Evolutionary conservation across 2,113 vertebrate species (phyloP).

Genomic region (Motacilla alba): DNA sequence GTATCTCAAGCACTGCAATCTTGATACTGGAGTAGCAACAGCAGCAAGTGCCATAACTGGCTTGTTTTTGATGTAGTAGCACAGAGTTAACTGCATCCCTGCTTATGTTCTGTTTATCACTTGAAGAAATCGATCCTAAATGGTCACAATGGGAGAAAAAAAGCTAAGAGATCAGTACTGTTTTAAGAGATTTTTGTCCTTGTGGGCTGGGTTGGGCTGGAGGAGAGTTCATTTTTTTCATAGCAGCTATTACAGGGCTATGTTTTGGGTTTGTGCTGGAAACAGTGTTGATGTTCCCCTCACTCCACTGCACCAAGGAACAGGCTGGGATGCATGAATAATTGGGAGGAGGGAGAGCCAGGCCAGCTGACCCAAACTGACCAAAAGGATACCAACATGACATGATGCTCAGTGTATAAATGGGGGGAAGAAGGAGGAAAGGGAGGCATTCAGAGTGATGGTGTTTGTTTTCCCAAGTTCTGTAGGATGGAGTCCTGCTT

Average conservation of each 20-base stretch:
- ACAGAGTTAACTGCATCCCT: not conserved
- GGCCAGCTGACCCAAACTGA: not conserved
- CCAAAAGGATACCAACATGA: rapidly evolving
- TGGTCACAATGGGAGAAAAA: not conserved
- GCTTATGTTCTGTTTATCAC: not conserved
- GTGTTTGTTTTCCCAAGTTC: not conserved
- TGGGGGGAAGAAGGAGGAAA: not conserved
- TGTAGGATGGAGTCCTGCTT: not conserved
- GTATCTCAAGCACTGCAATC: not conserved
- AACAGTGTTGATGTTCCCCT: not conserved
- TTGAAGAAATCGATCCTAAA: not conserved
- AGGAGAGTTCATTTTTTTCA: not conserved
- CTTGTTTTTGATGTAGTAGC: not conserved
- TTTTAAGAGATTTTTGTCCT: not conserved
- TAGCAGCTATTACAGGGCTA: not conserved
- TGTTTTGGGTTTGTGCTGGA: not conserved
- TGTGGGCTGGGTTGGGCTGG: not conserved
- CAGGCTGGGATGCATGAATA: not conserved
- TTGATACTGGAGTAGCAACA: not conserved
- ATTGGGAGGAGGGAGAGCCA: not conserved
- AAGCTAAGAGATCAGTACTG: not conserved
- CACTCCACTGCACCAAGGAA: not conserved
- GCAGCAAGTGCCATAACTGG: not conserved
- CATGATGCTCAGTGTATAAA: not conserved
- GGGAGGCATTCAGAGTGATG: not conserved